Evolutionary conservation across 2,888 invertebrate species (phyloP), one percentile per base, ranked within the genome.

Genomic region (Drosophila siamana): DNA sequence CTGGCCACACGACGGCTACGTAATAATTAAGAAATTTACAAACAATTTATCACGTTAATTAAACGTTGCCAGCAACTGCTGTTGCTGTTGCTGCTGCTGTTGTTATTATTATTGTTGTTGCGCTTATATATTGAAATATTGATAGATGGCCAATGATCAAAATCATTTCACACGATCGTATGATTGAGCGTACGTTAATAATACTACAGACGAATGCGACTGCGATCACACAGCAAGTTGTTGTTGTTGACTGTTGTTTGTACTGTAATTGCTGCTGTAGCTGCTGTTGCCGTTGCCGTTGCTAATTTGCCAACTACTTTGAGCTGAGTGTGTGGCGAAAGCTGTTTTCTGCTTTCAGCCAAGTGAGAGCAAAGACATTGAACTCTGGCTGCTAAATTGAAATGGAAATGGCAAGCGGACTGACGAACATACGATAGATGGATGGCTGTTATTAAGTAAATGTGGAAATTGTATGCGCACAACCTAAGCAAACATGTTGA

Each of bases 11-110:
- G 70, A 41, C 80, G 78, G 57, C 80, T 72, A 80, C 88, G 84
- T 86, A 78, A 80, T 84, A 86, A 84, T 88, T 88, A 85, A 86
- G 87, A 86, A 89, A 89, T 86, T 89, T 83, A 79, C 86, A 89
- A 89, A 80, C 86, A 69, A 86, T 86, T 87, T 86, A 86, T 86
- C 86, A 88, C 71, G 73, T 87, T 86, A 87, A 86, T 86, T 86
- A 88, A 86, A 83, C 72, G 82, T 69, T 86, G 79, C 72, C 74
- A 65, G 71, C 68, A 54, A 63, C 57, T 43, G 60, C 55, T 56
- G 36, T 50, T 70, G 15, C 46, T 66, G 59, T 60, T 50, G 55
- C 54, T 78, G 55, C 40, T 50, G 30, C 9, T 54, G 38, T 60
- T 56, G 15, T 54, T 55, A 11, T 30, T 38, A 28, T 43, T 16